These are phyloP conservation scores for Thinocorus orbignyianus DNA, from an alignment of 2,113 vertebrate species.

Conservation along the genomic window DNA sequence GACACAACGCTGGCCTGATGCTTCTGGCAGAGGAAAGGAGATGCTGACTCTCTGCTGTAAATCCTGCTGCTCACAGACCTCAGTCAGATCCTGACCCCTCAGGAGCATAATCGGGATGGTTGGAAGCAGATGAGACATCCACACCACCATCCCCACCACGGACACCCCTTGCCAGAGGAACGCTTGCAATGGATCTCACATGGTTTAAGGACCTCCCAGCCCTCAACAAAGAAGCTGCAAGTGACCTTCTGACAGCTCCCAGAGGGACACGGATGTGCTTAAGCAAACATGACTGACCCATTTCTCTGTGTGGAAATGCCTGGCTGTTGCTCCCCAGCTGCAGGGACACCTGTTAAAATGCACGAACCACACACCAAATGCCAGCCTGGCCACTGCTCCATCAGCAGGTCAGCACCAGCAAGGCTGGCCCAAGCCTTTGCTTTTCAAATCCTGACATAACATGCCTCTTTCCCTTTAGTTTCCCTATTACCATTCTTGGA, in stretches of 20 bases:
- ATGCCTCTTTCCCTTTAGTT: background rate
- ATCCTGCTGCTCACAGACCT: background rate
- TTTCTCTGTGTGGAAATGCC: background rate
- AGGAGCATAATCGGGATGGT: rapidly evolving
- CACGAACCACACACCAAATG: background rate
- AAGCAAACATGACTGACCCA: background rate
- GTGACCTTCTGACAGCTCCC: background rate
- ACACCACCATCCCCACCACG: rapidly evolving
- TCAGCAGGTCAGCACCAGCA: background rate
- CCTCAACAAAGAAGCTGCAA: background rate
- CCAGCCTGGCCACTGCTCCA: background rate
- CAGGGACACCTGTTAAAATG: background rate
- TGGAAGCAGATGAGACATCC: background rate
- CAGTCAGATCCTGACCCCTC: background rate
- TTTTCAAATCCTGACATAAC: background rate
- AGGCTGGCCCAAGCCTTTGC: background rate
- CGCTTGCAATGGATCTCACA: background rate
- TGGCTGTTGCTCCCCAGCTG: background rate
- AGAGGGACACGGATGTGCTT: background rate
- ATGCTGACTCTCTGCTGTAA: too few relatives aligned
- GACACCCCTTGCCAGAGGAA: background rate
- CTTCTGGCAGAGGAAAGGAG: background rate
- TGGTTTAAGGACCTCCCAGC: background rate
- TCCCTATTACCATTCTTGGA: rapidly evolving
- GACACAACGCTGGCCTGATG: rapidly evolving